Conservation (phyloP, 2,797 vertebrate genomes). For the Ataeniobius toweri region DNA sequence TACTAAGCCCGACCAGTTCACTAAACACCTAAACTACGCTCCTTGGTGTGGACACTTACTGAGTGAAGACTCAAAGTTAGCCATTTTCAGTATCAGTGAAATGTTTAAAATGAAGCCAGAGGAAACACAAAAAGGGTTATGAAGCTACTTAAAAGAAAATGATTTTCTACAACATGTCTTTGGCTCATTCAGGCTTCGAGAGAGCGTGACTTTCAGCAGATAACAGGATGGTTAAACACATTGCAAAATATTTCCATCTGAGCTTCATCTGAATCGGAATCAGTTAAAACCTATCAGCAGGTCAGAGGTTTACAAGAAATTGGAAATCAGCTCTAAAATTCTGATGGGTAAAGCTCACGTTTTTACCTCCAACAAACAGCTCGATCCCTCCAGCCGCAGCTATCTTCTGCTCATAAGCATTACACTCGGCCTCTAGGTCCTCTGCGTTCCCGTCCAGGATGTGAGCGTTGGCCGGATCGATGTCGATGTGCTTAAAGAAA, state of each 20-base stretch:
- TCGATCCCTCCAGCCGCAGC: constrained; percentile 89
- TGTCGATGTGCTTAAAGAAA: constrained; percentile 95
- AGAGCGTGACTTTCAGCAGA: too few species aligned
- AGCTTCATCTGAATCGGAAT: background rate
- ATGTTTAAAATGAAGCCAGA: too few species aligned
- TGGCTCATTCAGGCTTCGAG: too few species aligned
- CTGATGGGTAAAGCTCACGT: background rate
- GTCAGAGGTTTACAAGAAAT: background rate
- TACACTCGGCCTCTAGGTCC: constrained; percentile 87
- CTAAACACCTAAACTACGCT: background rate
- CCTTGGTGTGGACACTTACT: background rate
- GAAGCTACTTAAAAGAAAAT: too few species aligned
- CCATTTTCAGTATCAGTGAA: background rate
- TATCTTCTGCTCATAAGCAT: constrained; percentile 89
- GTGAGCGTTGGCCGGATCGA: constrained; percentile 87
- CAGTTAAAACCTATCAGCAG: background rate
- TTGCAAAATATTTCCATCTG: too few species aligned
- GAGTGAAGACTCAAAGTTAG: background rate
- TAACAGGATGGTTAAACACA: too few species aligned
- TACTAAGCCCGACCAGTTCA: background rate
- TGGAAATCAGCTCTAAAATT: background rate
- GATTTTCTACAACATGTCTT: too few species aligned
- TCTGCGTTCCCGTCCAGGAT: constrained; percentile 90
- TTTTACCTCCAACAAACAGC: constrained; percentile 91
- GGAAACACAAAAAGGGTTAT: too few species aligned